Base-by-base conservation (phyloP, 2,888 invertebrate species). In the Heliconius cydno region DNA sequence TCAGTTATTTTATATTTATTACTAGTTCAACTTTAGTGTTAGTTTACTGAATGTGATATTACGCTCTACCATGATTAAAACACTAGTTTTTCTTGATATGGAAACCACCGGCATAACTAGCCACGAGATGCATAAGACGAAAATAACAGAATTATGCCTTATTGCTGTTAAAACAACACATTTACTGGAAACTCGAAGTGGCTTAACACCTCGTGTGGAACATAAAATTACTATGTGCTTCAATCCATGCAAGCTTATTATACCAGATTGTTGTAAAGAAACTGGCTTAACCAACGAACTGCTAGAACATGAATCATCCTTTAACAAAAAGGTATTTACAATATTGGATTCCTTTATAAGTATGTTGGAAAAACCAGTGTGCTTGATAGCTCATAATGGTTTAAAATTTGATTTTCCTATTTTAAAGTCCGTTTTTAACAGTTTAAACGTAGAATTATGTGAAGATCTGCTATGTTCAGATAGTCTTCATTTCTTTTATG, bases 371-470 rank as follows among this genome's bases (percentile, higher is more conserved):
- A 41, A 28, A 19, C 75, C 75, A 15, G 65, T 66, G 4, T 75
- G 75, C 3, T 46, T 75, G 22, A 46, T 75, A 41, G 75, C 75
- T 46, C 65, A 75, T 28, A 75, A 75, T 75, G 75, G 75, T 3
- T 41, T 75, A 5, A 10, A 6, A 19, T 75, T 38, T 25, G 75
- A 75, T 66, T 75, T 75, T 46, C 75, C 75, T 12, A 12, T 75
- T 19, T 30, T 75, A 28, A 75, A 46, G 28, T 22, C 28, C 3
- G 6, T 41, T 5, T 41, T 75, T 7, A 41, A 66, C n/a, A 66
- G 22, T 6, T 38, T 73, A 38, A n/a, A 25, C n/a, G 46, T 41
- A 15, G 41, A 12, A 13, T 66, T 75, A 5, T n/a, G 28, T 41
- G 13, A 46, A 1, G 46, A 75, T 46, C 25, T 75, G 2, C 75